Evolutionary conservation across 2,113 vertebrate species (phyloP).

Genomic region (Festucalex cinctus): DNA sequence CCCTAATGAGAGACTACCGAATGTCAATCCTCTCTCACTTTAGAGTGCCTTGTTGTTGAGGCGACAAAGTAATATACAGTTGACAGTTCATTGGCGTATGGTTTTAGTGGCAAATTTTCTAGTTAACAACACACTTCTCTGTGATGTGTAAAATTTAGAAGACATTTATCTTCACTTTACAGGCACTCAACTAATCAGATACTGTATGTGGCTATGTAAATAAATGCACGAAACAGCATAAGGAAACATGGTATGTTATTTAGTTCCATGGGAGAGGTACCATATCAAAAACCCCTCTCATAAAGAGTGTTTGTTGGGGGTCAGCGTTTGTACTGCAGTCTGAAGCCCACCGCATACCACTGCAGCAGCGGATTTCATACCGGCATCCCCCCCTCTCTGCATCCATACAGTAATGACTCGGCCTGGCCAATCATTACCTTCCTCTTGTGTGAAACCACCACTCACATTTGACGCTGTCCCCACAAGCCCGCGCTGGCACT

Average conservation of each 20-base stretch:
- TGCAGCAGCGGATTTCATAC: constrained; percentile 61
- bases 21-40: too few relatives aligned
- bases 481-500: constrained; percentile 15
- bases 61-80: too few relatives aligned
- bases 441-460: constrained; percentile 63
- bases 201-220: background rate
- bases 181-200: background rate
- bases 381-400: constrained; percentile 43
- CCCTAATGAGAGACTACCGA: too few relatives aligned
- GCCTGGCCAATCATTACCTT: constrained; percentile 59
- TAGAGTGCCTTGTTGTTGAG: too few relatives aligned
- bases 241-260: background rate
- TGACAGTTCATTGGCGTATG: too few relatives aligned
- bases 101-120: too few relatives aligned
- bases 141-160: too few relatives aligned
- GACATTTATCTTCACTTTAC: too few relatives aligned
- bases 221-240: background rate
- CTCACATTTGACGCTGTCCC: constrained; percentile 47
- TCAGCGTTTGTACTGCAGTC: constrained; percentile 64
- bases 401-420: constrained; percentile 48
- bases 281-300: background rate
- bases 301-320: constrained; percentile 53
- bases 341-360: constrained; percentile 53
- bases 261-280: background rate
- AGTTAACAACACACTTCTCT: too few relatives aligned